Evolutionary conservation across 2,888 invertebrate species (phyloP).

Genomic region (Meghimatium bilineatum): DNA sequence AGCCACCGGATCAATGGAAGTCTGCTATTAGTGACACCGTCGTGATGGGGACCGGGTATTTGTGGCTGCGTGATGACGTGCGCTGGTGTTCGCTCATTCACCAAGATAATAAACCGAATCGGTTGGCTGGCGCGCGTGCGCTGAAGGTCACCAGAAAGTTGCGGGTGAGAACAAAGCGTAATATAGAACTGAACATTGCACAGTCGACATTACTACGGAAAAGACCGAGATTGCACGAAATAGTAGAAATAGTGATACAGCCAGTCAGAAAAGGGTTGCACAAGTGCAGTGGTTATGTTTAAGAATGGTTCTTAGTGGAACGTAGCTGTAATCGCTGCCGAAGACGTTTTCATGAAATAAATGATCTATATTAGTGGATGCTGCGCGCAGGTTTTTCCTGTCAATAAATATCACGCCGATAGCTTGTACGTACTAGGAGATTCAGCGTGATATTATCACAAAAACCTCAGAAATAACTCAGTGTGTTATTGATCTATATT

Average conservation of each 20-base stretch:
- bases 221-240: background rate
- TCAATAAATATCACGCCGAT: too few species aligned
- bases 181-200: background rate
- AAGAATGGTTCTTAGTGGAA: background rate
- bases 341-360: too few species aligned
- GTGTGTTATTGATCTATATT: too few species aligned
- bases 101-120: background rate
- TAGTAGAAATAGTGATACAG: background rate
- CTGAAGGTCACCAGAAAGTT: background rate
- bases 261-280: background rate
- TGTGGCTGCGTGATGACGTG: conserved; percentile 14
- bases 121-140: background rate
- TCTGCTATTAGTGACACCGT: conserved; percentile 21
- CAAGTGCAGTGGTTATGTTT: background rate
- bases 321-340: too few species aligned
- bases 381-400: too few species aligned
- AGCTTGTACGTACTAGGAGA: too few species aligned
- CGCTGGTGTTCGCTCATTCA: conserved; percentile 25
- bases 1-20: conserved; percentile 26
- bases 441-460: too few species aligned
- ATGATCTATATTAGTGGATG: too few species aligned
- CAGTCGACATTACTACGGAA: background rate
- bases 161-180: background rate
- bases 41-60: conserved; percentile 2
- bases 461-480: too few species aligned